Percentiles rank a stretch among this genome's conserved stretches.
Conservation (phyloP, 2,888 invertebrate genomes). For the Serrognathus titanus region DNA sequence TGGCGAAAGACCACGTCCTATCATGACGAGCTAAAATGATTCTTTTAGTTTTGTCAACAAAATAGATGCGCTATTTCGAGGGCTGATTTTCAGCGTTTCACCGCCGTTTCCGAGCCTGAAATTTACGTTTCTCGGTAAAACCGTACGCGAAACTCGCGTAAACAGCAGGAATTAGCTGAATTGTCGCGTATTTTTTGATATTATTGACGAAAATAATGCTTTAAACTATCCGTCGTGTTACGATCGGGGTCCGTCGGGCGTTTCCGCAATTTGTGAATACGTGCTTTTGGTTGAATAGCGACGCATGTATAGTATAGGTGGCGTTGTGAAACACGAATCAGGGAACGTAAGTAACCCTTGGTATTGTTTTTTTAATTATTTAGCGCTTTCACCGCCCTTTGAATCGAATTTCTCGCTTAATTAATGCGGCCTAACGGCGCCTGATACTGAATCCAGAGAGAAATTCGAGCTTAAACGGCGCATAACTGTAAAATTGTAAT, state of each 20-base stretch:
- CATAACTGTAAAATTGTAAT: slow-evolving; percentile 34
- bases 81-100: slow-evolving; percentile 1
- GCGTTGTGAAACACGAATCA: slow-evolving; percentile 47
- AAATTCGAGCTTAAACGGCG: slow-evolving; percentile 26
- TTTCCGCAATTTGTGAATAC: slow-evolving; percentile 45
- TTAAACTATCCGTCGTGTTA: slow-evolving; percentile 36
- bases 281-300: slow-evolving; percentile 50
- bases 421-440: slow-evolving; percentile 23
- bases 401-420: slow-evolving; percentile 29
- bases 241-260: slow-evolving; percentile 38
- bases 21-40: slow-evolving; percentile 46
- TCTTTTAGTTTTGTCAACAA: slow-evolving; percentile 39
- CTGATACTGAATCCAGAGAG: slow-evolving; percentile 23
- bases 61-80: slow-evolving; percentile 11
- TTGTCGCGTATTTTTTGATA: slow-evolving; percentile 26
- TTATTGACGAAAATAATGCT: slow-evolving; percentile 39
- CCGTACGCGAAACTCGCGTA: slow-evolving; percentile 13
- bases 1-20: slow-evolving; percentile 46
- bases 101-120: not conserved
- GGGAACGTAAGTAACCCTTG: slow-evolving; percentile 51
- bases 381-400: slow-evolving; percentile 30
- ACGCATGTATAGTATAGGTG: slow-evolving; percentile 50
- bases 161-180: slow-evolving; percentile 9
- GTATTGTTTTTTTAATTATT: slow-evolving; percentile 43
- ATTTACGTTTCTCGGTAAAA: not conserved